Conservation (phyloP, 2,888 invertebrate species). For the Melinaea menophilus region DNA sequence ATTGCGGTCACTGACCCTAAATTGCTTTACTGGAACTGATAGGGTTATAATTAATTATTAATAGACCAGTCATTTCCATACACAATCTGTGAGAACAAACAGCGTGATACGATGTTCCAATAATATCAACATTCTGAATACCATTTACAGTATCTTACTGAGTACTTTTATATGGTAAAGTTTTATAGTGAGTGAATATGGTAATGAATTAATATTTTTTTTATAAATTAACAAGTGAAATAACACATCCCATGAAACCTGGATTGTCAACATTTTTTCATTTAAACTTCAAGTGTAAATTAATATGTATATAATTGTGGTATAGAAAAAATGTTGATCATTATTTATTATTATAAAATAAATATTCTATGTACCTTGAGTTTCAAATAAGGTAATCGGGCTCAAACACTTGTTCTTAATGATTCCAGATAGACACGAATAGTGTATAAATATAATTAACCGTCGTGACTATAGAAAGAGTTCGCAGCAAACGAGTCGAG, state of each 20-base stretch:
- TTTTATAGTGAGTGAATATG: slow-evolving; percentile 23
- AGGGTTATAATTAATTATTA: slow-evolving; percentile 26
- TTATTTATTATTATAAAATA: slow-evolving; percentile 16
- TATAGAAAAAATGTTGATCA: neutral
- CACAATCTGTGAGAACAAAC: slow-evolving; percentile 29
- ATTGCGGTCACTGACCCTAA: neutral
- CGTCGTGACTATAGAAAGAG: slow-evolving; percentile 62
- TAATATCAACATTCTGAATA: slow-evolving; percentile 30
- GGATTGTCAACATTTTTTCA: too few species aligned
- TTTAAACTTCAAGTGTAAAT: too few species aligned
- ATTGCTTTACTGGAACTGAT: slow-evolving; percentile 1
- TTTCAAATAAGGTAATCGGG: slow-evolving; percentile 23
- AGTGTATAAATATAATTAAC: slow-evolving; percentile 60
- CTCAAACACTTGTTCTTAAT: slow-evolving; percentile 36
- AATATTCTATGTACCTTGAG: slow-evolving; percentile 8
- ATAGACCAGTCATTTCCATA: slow-evolving; percentile 34
- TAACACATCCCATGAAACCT: neutral
- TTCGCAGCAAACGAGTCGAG: slow-evolving; percentile 54
- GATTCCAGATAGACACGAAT: slow-evolving; percentile 41
- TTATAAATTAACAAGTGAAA: neutral
- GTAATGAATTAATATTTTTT: slow-evolving; percentile 5
- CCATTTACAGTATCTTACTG: slow-evolving; percentile 28
- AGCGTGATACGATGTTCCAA: slow-evolving; percentile 26
- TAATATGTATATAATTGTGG: too few species aligned
- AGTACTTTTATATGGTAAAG: slow-evolving; percentile 26